These are phyloP conservation scores for Agrotis exclamationis DNA, from an alignment of 2,888 invertebrate species.

Conservation along the genomic window DNA sequence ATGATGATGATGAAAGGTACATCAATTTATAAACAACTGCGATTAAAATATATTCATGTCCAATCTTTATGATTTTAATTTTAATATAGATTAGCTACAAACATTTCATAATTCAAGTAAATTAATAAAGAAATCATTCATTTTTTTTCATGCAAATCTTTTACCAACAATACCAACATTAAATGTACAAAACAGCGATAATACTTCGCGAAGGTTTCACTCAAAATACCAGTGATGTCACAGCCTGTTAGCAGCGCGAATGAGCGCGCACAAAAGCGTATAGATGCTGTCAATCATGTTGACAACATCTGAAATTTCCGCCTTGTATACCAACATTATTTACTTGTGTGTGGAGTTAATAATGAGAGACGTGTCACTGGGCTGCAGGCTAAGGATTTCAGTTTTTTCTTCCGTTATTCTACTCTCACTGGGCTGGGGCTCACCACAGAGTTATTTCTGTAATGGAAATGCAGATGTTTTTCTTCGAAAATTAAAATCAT, in stretches of 20 bases:
- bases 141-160: neutral
- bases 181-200: conserved; percentile 18
- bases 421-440: too few relatives aligned
- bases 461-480: neutral
- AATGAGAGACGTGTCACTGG: neutral
- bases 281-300: conserved; percentile 45
- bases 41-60: too few relatives aligned
- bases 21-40: too few relatives aligned
- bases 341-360: conserved; percentile 4
- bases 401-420: too few relatives aligned
- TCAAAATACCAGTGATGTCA: conserved; percentile 36
- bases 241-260: conserved; percentile 53
- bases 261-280: conserved; percentile 62
- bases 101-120: too few relatives aligned
- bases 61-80: too few relatives aligned
- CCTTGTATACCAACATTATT: conserved; percentile 15
- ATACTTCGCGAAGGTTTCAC: conserved; percentile 14
- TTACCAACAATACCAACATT: neutral
- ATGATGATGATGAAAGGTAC: too few relatives aligned
- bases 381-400: neutral
- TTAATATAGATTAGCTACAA: too few relatives aligned
- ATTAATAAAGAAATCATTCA: neutral
- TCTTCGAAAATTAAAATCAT: too few relatives aligned
- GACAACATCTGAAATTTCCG: conserved; percentile 43
- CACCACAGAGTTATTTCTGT: neutral